Evolutionary conservation across 2,797 vertebrate genomes (phyloP).

Genomic region (Sebastes oblongus): DNA sequence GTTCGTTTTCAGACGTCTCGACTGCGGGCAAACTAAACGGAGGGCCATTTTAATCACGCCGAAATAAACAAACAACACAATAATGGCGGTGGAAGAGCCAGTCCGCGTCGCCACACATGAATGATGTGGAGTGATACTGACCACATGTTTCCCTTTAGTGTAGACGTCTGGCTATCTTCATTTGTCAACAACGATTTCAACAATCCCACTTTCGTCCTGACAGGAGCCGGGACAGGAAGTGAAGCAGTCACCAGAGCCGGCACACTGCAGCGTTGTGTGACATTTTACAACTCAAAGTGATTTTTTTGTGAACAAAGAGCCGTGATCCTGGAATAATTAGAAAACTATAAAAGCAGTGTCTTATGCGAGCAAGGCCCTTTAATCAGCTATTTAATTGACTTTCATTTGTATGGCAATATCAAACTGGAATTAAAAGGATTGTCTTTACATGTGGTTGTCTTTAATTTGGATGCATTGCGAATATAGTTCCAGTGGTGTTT

Average conservation of each 20-base stretch:
- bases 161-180: conserved; percentile 75
- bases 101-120: not conserved
- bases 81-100: conserved; percentile 16
- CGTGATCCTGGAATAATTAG: conserved; percentile 17
- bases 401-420: conserved; percentile 44
- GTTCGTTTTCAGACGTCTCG: conserved; percentile 3
- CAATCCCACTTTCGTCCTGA: conserved; percentile 11
- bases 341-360: conserved; percentile 27
- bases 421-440: conserved; percentile 40
- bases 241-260: not conserved
- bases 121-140: conserved; percentile 32
- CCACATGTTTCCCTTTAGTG: conserved; percentile 54
- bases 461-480: conserved; percentile 53
- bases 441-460: conserved; percentile 36
- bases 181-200: conserved; percentile 63
- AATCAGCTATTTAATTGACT: conserved; percentile 58
- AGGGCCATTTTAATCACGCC: conserved; percentile 53
- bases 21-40: not conserved
- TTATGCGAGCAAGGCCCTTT: conserved; percentile 15
- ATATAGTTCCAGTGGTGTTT: conserved; percentile 41
- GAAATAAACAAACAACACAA: conserved; percentile 60
- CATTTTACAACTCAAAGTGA: conserved; percentile 9
- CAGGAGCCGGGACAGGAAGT: conserved; percentile 23
- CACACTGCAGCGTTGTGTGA: not conserved
- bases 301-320: conserved; percentile 5